Percentiles rank a stretch among this genome's conserved stretches.
Evolutionary conservation across 2,888 invertebrate species (phyloP).

Genomic region (Zygothrica quintamaculata): DNA sequence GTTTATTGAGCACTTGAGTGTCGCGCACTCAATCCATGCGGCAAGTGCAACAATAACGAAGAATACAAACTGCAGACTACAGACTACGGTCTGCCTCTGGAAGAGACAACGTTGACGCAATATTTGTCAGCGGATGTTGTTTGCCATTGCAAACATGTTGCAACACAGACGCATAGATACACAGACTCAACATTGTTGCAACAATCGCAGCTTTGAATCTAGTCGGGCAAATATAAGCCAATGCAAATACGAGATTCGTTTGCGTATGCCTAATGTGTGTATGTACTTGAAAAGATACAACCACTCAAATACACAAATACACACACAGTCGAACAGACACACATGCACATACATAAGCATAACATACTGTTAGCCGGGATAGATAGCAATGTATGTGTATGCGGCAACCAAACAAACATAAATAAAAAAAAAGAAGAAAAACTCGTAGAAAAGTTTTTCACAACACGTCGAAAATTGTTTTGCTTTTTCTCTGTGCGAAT

Average conservation of each 20-base stretch:
- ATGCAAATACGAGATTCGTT: slow-evolving; percentile 65
- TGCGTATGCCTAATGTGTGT: slow-evolving; percentile 51
- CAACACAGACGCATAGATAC: slow-evolving; percentile 1
- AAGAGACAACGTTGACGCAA: slow-evolving; percentile 37
- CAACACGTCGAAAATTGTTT: slow-evolving; percentile 56
- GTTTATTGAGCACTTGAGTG: slow-evolving; percentile 77
- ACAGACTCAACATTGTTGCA: slow-evolving; percentile 38
- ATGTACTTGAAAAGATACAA: slow-evolving; percentile 3
- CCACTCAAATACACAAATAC: slow-evolving; percentile 21
- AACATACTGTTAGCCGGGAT: too few species aligned
- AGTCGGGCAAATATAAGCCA: slow-evolving; percentile 65
- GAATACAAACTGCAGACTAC: slow-evolving; percentile 27
- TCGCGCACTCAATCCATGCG: slow-evolving; percentile 59
- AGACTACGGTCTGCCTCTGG: too few species aligned
- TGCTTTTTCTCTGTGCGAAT: slow-evolving; percentile 31
- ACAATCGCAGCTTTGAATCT: slow-evolving; percentile 42
- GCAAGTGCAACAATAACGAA: slow-evolving; percentile 50
- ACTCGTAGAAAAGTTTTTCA: slow-evolving; percentile 34
- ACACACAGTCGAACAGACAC: slow-evolving; percentile 17
- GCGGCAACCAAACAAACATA: slow-evolving; percentile 46
- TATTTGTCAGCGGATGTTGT: slow-evolving; percentile 70
- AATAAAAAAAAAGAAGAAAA: slow-evolving; percentile 8
- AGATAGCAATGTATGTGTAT: slow-evolving; percentile 21
- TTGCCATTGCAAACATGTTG: slow-evolving; percentile 29
- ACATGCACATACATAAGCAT: slow-evolving; percentile 1